Conservation (phyloP, 2,113 vertebrate species). For the Myotis yumanensis region DNA sequence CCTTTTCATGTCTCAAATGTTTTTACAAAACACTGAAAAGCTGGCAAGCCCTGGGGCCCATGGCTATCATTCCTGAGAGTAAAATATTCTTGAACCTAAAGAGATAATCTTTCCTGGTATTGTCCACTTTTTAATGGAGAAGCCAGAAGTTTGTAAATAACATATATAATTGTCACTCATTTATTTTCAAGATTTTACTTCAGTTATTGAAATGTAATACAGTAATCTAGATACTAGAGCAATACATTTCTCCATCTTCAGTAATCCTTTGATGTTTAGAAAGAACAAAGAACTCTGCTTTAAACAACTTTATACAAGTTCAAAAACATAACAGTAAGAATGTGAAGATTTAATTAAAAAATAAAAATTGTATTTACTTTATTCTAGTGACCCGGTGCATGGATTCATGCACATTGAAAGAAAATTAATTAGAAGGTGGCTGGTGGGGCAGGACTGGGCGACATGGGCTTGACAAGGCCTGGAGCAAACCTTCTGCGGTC, state of each 20-base stretch:
- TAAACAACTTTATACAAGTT: not conserved
- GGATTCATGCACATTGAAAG: too few relatives aligned
- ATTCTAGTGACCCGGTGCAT: not conserved
- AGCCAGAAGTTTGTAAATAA: not conserved
- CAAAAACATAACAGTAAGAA: not conserved
- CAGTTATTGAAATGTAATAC: not conserved
- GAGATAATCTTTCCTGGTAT: not conserved
- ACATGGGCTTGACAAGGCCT: too few relatives aligned
- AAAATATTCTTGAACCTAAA: not conserved
- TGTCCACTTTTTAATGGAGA: not conserved
- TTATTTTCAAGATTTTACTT: not conserved
- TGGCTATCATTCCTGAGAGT: not conserved
- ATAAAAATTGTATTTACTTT: not conserved
- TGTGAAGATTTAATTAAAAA: slow-evolving; percentile 3
- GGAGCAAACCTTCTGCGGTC: too few relatives aligned
- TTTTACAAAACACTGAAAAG: not conserved
- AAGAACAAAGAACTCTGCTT: not conserved
- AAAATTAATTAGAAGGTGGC: too few relatives aligned
- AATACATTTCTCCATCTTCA: not conserved
- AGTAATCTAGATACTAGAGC: not conserved
- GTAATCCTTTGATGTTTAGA: not conserved
- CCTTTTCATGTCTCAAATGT: not conserved
- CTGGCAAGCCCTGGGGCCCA: not conserved
- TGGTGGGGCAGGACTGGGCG: too few relatives aligned
- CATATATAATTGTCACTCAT: not conserved